Evolutionary conservation across 2,797 vertebrate genomes (phyloP).

Genomic region (Parauchenoglanis punctatus): DNA sequence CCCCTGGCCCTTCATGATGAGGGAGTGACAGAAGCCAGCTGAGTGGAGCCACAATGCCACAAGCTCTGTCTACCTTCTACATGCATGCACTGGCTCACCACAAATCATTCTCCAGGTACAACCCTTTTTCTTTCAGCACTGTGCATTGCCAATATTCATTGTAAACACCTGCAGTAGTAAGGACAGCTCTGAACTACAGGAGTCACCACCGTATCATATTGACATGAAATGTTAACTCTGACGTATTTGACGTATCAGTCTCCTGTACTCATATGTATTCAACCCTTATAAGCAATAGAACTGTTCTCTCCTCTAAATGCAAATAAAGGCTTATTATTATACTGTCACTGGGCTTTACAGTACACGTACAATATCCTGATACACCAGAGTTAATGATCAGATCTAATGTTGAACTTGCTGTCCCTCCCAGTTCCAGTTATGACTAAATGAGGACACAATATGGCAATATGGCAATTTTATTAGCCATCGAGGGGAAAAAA

Average conservation of each 20-base stretch:
- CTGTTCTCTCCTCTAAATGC: neutral
- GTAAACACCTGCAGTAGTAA: neutral
- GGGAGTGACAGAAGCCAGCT: conserved; percentile 43
- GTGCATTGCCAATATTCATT: neutral
- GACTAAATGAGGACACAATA: conserved; percentile 53
- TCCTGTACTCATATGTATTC: neutral
- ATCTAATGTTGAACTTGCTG: conserved; percentile 36
- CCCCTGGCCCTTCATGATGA: conserved; percentile 23
- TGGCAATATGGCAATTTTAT: conserved; percentile 67
- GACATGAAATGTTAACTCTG: neutral
- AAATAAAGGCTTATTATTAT: conserved; percentile 21
- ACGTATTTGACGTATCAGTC: neutral
- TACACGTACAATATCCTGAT: conserved; percentile 19
- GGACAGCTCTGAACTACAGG: neutral
- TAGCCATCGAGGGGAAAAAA: conserved; percentile 57
- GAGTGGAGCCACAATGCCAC: conserved; percentile 35
- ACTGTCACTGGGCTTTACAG: conserved; percentile 2
- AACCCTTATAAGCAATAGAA: neutral
- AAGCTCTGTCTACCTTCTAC: conserved; percentile 10
- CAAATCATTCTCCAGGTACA: neutral
- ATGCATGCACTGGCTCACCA: neutral
- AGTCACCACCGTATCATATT: neutral
- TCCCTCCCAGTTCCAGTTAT: conserved; percentile 42
- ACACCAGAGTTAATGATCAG: conserved; percentile 23
- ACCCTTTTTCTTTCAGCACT: neutral